phyloP scores from a whole-genome alignment of 2,888 invertebrate species.

The Blera fallax region DNA sequence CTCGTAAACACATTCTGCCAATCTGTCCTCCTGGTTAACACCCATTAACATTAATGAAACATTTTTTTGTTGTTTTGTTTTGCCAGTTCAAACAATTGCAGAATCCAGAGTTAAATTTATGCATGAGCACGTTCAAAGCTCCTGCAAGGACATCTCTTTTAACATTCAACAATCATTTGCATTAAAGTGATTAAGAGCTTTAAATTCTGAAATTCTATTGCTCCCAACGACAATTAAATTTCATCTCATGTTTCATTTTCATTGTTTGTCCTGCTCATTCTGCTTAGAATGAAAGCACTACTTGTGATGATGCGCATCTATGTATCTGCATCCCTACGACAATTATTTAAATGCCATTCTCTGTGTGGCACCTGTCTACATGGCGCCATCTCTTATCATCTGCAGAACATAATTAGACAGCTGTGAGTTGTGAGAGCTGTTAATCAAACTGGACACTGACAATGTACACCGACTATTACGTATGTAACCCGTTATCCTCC shows the following conservation, averaged over 20 bases:
- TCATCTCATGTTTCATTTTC: slow-evolving; percentile 16
- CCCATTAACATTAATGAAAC: slow-evolving; percentile 43
- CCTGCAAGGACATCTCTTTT: slow-evolving; percentile 24
- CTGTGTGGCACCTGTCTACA: slow-evolving; percentile 35
- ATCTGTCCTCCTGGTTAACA: slow-evolving; percentile 29
- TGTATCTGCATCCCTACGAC: not conserved
- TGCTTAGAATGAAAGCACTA: slow-evolving; percentile 8
- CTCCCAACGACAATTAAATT: slow-evolving; percentile 17
- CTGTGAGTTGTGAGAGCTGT: slow-evolving; percentile 34
- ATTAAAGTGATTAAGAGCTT: slow-evolving; percentile 41
- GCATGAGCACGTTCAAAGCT: slow-evolving; percentile 27
- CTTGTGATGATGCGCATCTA: not conserved
- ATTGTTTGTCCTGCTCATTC: not conserved
- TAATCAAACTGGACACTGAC: slow-evolving; percentile 40
- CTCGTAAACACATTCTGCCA: slow-evolving; percentile 9
- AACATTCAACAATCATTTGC: slow-evolving; percentile 40
- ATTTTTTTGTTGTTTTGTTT: not conserved
- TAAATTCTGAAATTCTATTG: slow-evolving; percentile 30
- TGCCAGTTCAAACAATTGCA: slow-evolving; percentile 6
- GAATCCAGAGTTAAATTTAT: slow-evolving; percentile 26
- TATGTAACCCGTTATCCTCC: slow-evolving; percentile 2
- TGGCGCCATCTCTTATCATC: slow-evolving; percentile 38
- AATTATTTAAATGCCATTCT: slow-evolving; percentile 25
- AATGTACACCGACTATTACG: slow-evolving; percentile 22
- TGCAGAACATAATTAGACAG: slow-evolving; percentile 48